A percentile compares a stretch with the other conserved stretches of the same genome.
Conservation (phyloP, 1,140 invertebrate genomes). For the Heliconius congener region DNA sequence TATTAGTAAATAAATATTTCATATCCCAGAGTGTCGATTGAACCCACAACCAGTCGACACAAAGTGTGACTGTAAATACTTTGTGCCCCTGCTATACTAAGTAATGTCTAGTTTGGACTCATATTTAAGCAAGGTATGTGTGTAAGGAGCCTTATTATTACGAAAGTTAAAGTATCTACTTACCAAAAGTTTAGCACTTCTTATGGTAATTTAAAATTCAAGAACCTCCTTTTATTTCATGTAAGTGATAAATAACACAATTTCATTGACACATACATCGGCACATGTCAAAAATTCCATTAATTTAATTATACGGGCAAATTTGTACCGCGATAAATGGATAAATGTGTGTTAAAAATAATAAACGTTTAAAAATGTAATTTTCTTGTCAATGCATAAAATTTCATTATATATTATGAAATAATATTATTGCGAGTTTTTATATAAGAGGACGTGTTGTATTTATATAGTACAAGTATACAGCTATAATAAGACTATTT, state of each 20-base stretch:
- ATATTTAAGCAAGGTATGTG: not conserved
- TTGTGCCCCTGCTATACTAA: too few relatives aligned
- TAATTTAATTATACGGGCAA: conserved; percentile 21
- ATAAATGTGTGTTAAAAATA: conserved; percentile 17
- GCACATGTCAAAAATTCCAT: conserved; percentile 5
- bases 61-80: too few relatives aligned
- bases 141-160: not conserved
- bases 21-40: too few relatives aligned
- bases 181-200: not conserved
- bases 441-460: not conserved
- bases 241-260: not conserved
- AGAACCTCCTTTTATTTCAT: not conserved
- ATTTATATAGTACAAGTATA: not conserved
- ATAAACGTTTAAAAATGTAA: conserved; percentile 8
- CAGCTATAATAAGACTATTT: not conserved
- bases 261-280: not conserved
- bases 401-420: conserved; percentile 3
- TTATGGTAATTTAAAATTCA: not conserved
- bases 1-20: too few relatives aligned
- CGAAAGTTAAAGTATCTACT: not conserved
- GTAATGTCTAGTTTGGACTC: too few relatives aligned
- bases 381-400: conserved; percentile 22
- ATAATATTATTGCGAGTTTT: not conserved
- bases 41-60: too few relatives aligned
- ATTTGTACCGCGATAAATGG: conserved; percentile 15